phyloP scores from a whole-genome alignment of 2,888 invertebrate genomes.

The Cancer borealis region DNA sequence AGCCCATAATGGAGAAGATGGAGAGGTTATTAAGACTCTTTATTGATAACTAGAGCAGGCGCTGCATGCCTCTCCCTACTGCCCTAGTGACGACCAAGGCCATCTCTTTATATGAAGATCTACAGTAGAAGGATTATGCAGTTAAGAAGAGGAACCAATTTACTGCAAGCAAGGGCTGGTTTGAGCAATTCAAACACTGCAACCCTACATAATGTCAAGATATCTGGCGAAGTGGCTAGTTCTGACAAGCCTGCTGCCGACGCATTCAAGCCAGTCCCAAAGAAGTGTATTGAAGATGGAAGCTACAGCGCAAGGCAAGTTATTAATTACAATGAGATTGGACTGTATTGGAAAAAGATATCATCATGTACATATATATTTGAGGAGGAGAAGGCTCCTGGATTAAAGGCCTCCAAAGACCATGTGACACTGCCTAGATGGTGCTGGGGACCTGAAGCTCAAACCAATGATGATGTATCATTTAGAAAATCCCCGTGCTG shows the following conservation, averaged over 20 bases:
- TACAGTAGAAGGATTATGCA: background rate
- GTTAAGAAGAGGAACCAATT: background rate
- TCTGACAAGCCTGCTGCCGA: constrained; percentile 54
- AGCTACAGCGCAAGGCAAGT: constrained; percentile 38
- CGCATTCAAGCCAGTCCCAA: background rate
- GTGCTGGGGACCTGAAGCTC: too few species aligned
- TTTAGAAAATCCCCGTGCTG: too few species aligned
- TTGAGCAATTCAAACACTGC: too few species aligned
- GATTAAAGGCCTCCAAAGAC: constrained; percentile 23
- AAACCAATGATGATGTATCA: too few species aligned
- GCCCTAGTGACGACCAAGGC: background rate
- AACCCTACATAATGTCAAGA: too few species aligned
- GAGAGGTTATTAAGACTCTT: background rate
- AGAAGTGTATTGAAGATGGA: constrained; percentile 42
- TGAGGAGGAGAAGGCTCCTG: constrained; percentile 48
- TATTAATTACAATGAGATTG: constrained; percentile 40
- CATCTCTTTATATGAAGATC: background rate
- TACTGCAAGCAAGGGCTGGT: too few species aligned
- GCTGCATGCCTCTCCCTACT: background rate
- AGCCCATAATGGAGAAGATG: background rate
- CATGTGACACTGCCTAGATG: background rate
- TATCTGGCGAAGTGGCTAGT: too few species aligned
- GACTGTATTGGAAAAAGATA: constrained; percentile 51
- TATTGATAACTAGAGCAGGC: background rate
- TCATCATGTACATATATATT: background rate